Evolutionary conservation across 2,797 vertebrate genomes (phyloP).

Genomic region (Scolopax bukidnonensis): DNA sequence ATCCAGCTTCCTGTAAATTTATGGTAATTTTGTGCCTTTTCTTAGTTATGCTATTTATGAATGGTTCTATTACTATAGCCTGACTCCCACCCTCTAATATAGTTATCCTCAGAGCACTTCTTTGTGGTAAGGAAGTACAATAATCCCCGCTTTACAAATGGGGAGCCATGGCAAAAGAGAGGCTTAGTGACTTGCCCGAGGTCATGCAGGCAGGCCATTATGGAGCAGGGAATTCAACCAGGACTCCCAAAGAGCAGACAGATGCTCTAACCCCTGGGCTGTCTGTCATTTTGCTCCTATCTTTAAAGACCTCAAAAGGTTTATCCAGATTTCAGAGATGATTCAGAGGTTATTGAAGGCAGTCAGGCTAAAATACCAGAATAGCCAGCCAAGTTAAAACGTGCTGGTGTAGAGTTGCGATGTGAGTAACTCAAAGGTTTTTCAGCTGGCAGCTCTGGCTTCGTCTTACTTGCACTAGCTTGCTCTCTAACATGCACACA

Average conservation of each 20-base stretch:
- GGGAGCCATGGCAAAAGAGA: background rate
- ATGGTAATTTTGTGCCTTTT: background rate
- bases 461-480: background rate
- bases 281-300: slow-evolving; percentile 16
- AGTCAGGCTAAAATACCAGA: slow-evolving; percentile 58
- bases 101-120: slow-evolving; percentile 3
- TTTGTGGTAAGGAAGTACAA: slow-evolving; percentile 19
- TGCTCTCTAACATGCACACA: background rate
- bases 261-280: slow-evolving; percentile 10
- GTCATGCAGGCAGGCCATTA: slow-evolving; percentile 18
- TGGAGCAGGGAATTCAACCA: background rate
- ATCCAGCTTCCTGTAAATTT: background rate
- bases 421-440: slow-evolving; percentile 54
- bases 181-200: slow-evolving; percentile 26
- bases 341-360: slow-evolving; percentile 62
- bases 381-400: slow-evolving; percentile 42
- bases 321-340: slow-evolving; percentile 25
- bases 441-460: slow-evolving; percentile 27
- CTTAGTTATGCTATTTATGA: background rate
- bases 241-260: background rate
- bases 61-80: background rate
- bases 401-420: slow-evolving; percentile 53
- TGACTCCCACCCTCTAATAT: background rate
- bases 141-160: slow-evolving; percentile 17
- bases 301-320: slow-evolving; percentile 18